Conservation (phyloP, 2,113 vertebrate genomes). For the Morphnarchus princeps region DNA sequence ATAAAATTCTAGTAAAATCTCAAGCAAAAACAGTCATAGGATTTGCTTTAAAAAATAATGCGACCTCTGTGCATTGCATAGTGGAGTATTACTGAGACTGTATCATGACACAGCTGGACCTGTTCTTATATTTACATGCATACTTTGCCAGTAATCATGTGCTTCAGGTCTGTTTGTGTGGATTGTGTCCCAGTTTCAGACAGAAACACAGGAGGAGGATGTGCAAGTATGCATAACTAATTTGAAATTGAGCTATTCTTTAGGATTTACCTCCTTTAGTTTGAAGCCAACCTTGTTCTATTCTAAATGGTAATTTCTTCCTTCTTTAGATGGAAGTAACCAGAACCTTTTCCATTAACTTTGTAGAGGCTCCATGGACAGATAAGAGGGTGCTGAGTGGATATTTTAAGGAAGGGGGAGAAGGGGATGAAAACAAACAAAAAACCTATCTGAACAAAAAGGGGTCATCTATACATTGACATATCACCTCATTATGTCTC, state of each 20-base stretch:
- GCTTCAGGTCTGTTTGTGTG: neutral
- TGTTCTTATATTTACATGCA: neutral
- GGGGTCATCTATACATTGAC: neutral
- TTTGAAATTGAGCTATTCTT: neutral
- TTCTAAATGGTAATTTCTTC: neutral
- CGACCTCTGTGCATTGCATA: neutral
- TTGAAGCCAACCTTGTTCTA: neutral
- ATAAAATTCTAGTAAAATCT: neutral
- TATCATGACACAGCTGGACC: neutral
- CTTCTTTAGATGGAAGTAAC: neutral
- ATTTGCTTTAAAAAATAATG: neutral
- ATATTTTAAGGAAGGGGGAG: neutral
- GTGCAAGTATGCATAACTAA: neutral
- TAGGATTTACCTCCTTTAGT: neutral
- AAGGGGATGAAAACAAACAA: neutral
- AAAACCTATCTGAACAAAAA: neutral
- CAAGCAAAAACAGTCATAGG: neutral
- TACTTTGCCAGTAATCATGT: neutral
- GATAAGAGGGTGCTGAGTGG: neutral
- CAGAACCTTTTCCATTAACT: neutral
- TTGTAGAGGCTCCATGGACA: neutral
- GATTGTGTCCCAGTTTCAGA: neutral
- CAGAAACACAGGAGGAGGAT: neutral
- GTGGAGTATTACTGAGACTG: neutral
- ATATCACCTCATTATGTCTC: neutral